Conservation (phyloP, 2,797 vertebrate species). For the Sparus aurata region DNA sequence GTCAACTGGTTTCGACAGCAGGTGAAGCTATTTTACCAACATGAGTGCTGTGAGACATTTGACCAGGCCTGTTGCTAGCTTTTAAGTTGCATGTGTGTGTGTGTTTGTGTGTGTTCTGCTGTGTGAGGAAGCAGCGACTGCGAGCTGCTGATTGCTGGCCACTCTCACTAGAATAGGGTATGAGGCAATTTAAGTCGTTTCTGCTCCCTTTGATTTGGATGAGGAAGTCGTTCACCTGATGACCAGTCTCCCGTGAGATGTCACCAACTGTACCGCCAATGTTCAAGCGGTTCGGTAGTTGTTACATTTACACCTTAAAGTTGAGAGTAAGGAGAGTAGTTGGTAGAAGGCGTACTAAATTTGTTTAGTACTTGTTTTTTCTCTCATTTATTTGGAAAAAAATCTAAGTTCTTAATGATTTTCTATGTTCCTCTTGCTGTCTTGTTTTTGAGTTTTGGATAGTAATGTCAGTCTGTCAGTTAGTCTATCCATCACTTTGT, state of each 20-base stretch:
- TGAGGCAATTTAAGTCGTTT: constrained; percentile 9
- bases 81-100: constrained; percentile 13
- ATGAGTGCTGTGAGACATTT: constrained; percentile 51
- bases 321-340: neutral
- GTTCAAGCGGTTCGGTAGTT: neutral
- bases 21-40: constrained; percentile 41
- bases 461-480: too few species aligned
- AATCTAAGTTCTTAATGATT: neutral
- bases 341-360: neutral
- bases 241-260: neutral
- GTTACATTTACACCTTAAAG: neutral
- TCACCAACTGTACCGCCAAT: neutral
- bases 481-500: too few species aligned
- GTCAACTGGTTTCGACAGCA: constrained; percentile 50
- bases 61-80: constrained; percentile 19
- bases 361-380: neutral
- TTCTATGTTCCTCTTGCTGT: neutral
- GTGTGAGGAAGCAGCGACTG: neutral
- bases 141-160: constrained; percentile 22
- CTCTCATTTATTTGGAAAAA: neutral
- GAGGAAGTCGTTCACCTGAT: neutral
- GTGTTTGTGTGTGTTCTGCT: neutral
- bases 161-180: constrained; percentile 18
- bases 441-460: neutral
- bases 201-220: constrained; percentile 1